Evolutionary conservation across 2,797 vertebrate genomes (phyloP), one percentile per base, ranked within the genome.

Genomic region (Cirrhinus molitorella): DNA sequence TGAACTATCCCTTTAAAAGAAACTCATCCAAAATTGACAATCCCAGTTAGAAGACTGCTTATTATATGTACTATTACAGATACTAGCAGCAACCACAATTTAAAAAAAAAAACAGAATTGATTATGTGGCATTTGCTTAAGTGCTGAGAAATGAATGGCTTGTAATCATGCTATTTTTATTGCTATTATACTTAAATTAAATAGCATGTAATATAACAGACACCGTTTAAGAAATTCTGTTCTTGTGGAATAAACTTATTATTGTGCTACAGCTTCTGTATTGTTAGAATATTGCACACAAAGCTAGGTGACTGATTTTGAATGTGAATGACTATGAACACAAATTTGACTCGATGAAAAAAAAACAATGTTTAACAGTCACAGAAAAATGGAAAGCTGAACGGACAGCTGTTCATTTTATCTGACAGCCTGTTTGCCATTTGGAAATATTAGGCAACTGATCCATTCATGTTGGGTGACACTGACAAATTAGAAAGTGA

Each of bases 401-500:
- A 31, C 21, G 1, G 10, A 49, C 13, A 81, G 16, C n/a, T 21
- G 70, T 16, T 74, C 3, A 17, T 65, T 73, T 80, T 21, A 51
- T 28, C 43, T 23, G 68, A 78, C 68, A 81, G 37, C 37, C 49
- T 70, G 66, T 43, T 45, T 68, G 63, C 45, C 12, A 55, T 73
- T 63, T 61, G 37, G 55, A 77, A 45, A 61, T 61, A 59, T 59
- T 45, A 80, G 51, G 51, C n/a, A 57, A 59, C 79, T 28, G 40
- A 71, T 80, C 53, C 67, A 21, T 59, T 49, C 23, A 57, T 57
- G 67, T 73, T 49, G 28, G 25, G 43, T 49, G 25, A 63, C 55
- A 81, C 16, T 57, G 40, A 47, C 68, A 49, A 49, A 81, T 63
- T 49, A 49, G 68, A 81, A 73, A 72, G 57, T 74, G 70, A 65